phyloP scores from a whole-genome alignment of 2,888 invertebrate genomes.

The Xanthia icteritia region DNA sequence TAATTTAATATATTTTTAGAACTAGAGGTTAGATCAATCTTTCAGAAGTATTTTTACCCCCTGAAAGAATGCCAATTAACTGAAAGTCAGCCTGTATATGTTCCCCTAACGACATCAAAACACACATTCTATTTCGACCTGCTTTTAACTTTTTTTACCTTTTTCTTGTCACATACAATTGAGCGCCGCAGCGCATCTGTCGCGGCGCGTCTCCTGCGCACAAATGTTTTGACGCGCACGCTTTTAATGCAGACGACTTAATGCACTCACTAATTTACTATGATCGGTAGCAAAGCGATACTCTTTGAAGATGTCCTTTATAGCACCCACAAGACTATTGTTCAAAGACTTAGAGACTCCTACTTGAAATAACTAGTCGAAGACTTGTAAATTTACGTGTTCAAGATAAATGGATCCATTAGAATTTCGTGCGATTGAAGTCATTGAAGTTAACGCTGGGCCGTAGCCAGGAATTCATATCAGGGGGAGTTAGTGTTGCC shows the following conservation, averaged over 20 bases:
- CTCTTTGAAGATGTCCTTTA: conserved; percentile 69
- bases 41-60: neutral
- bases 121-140: conserved; percentile 44
- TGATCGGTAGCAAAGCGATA: conserved; percentile 59
- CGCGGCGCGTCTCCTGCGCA: conserved; percentile 55
- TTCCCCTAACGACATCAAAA: conserved; percentile 7
- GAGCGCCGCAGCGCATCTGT: conserved; percentile 71
- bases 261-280: conserved; percentile 76
- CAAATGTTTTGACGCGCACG: conserved; percentile 76
- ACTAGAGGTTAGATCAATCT: neutral
- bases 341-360: conserved; percentile 61
- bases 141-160: conserved; percentile 60
- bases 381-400: conserved; percentile 53
- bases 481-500: too few relatives aligned
- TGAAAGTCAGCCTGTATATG: neutral
- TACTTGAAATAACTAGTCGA: conserved; percentile 63
- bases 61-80: neutral
- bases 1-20: neutral
- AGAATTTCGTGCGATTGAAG: conserved; percentile 40
- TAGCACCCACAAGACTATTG: conserved; percentile 52
- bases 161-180: conserved; percentile 64
- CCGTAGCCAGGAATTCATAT: too few relatives aligned
- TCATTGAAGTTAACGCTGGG: conserved; percentile 21
- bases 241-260: conserved; percentile 69
- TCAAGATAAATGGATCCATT: conserved; percentile 52